Evolutionary conservation across 2,888 invertebrate genomes (phyloP).

Genomic region (Drosophila paracracens): DNA sequence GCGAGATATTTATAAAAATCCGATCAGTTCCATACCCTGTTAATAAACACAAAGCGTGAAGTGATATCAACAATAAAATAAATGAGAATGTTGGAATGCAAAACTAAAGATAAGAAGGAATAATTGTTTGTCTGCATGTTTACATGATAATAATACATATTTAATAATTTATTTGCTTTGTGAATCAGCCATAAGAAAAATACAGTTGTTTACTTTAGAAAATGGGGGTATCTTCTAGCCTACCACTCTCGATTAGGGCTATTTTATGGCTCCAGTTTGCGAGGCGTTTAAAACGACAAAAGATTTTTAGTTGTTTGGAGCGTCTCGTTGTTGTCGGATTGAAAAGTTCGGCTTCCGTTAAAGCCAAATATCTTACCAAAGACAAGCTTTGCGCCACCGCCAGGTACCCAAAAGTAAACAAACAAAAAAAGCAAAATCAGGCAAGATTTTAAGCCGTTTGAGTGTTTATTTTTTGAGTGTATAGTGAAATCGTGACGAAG

Average conservation of each 20-base stretch:
- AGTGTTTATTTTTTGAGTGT: constrained; percentile 15
- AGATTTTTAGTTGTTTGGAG: constrained; percentile 53
- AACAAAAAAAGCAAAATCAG: background rate
- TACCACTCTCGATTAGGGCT: background rate
- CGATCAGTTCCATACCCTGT: constrained; percentile 26
- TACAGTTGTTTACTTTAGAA: background rate
- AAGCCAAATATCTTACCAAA: background rate
- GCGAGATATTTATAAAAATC: background rate
- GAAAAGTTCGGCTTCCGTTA: constrained; percentile 8
- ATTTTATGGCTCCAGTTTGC: constrained; percentile 21
- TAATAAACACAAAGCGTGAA: background rate
- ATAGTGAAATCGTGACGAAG: constrained; percentile 14
- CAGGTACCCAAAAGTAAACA: constrained; percentile 5
- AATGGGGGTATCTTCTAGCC: constrained; percentile 28
- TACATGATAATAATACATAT: background rate
- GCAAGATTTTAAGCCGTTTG: constrained; percentile 15
- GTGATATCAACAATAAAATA: background rate
- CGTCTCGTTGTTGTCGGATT: constrained; percentile 44
- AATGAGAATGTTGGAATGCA: background rate
- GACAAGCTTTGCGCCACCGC: constrained; percentile 16
- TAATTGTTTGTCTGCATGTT: background rate
- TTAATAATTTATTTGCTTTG: background rate
- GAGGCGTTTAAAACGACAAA: constrained; percentile 27
- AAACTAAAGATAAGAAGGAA: background rate
- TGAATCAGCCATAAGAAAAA: background rate